Evolutionary conservation across 2,888 invertebrate species (phyloP).

Genomic region (Torymus tubicola): DNA sequence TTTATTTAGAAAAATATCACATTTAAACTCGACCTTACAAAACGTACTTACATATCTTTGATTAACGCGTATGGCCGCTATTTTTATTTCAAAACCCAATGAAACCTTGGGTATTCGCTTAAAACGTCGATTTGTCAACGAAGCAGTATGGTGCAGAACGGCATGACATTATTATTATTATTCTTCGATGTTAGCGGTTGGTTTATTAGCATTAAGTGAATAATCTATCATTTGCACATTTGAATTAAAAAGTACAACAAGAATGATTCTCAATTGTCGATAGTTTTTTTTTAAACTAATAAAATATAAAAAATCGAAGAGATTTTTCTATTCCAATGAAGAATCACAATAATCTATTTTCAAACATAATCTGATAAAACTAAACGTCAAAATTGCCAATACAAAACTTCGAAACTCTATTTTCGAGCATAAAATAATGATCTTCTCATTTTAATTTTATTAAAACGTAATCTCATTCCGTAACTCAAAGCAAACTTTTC

Average conservation of each 20-base stretch:
- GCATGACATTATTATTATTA: background rate
- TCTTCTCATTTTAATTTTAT: background rate
- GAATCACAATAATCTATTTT: background rate
- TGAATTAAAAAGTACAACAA: background rate
- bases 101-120: background rate
- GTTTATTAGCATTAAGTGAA: constrained; percentile 39
- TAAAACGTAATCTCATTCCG: background rate
- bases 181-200: constrained; percentile 17
- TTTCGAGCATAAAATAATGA: no score
- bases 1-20: constrained; percentile 54
- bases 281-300: no score
- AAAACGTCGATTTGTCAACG: constrained; percentile 9
- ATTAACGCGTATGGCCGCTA: constrained; percentile 18
- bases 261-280: no score
- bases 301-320: no score
- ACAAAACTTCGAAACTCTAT: no score
- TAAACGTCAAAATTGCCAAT: no score
- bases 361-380: no score
- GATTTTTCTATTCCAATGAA: no score
- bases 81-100: constrained; percentile 19
- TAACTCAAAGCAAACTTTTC: background rate
- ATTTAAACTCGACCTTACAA: constrained; percentile 30
- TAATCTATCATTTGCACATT: constrained; percentile 1
- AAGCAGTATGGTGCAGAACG: constrained; percentile 29
- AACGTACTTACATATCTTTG: constrained; percentile 28